phyloP scores from a whole-genome alignment of 2,797 vertebrate species.

The Hipposideros larvatus region DNA sequence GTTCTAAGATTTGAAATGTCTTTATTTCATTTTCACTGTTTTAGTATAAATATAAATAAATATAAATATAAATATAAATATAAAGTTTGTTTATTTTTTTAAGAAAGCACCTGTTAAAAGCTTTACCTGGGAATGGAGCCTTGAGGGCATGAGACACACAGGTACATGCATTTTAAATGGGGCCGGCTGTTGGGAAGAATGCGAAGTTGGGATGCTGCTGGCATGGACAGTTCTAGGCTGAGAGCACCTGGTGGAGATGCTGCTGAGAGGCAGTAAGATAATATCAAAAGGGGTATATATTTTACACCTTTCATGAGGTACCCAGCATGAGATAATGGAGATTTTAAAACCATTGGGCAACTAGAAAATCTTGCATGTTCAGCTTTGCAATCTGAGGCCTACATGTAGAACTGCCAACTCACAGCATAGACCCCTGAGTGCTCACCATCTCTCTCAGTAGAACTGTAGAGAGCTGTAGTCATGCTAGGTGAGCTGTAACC shows the following conservation, averaged over 20 bases:
- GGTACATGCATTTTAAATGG: not conserved
- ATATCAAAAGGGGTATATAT: not conserved
- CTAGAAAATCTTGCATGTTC: conserved; percentile 49
- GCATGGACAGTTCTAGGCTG: not conserved
- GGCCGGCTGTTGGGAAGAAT: not conserved
- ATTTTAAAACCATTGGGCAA: not conserved
- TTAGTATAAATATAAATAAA: not conserved
- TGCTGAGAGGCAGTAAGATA: not conserved
- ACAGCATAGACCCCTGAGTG: not conserved
- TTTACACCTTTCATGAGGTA: conserved; percentile 20
- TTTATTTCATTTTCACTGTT: not conserved
- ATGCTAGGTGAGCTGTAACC: not conserved
- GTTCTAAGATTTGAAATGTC: conserved; percentile 13
- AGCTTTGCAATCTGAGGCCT: not conserved
- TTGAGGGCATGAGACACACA: not conserved
- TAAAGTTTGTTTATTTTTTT: not conserved
- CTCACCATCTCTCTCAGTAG: not conserved
- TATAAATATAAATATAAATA: no score
- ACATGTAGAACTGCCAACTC: not conserved
- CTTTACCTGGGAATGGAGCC: not conserved
- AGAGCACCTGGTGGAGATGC: not conserved
- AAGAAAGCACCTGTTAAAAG: conserved; percentile 39
- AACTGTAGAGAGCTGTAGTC: not conserved
- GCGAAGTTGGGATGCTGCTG: not conserved
- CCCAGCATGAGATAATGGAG: not conserved